Conservation (phyloP, 2,888 invertebrate genomes). For the Harmothoe impar region DNA sequence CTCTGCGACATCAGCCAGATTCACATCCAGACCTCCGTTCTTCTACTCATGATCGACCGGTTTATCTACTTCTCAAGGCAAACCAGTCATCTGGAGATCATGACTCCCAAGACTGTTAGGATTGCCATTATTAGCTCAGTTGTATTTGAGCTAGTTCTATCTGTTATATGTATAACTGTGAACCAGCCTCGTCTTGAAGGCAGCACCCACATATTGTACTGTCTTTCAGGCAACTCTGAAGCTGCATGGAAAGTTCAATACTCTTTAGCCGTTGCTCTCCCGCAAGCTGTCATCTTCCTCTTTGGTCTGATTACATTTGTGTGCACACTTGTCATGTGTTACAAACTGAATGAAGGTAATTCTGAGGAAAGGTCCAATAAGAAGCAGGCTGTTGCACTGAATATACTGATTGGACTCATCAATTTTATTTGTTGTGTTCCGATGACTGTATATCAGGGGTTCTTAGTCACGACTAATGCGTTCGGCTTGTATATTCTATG, state of each 20-base stretch:
- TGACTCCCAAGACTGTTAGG: not conserved
- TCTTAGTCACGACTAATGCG: not conserved
- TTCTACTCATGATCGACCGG: not conserved
- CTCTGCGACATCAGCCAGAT: not conserved
- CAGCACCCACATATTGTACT: not conserved
- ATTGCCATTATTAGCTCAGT: not conserved
- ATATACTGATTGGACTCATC: not conserved
- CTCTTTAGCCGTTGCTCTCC: not conserved
- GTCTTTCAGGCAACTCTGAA: not conserved
- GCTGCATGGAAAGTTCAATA: not conserved
- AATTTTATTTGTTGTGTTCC: not conserved
- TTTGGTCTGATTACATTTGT: slow-evolving; percentile 8
- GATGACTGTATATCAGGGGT: not conserved
- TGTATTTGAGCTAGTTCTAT: not conserved
- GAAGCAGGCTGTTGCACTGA: not conserved
- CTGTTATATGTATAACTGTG: not conserved
- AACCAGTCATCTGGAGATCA: not conserved
- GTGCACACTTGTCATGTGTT: not conserved
- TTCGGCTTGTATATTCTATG: not conserved
- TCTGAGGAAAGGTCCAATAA: not conserved
- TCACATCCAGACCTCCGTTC: not conserved
- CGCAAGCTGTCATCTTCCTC: not conserved
- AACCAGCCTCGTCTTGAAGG: not conserved
- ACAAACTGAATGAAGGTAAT: not conserved
- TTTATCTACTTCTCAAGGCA: not conserved